Percentiles rank a stretch among this genome's conserved stretches.
Conservation (phyloP, 2,888 invertebrate species). For the Andrena minutula region DNA sequence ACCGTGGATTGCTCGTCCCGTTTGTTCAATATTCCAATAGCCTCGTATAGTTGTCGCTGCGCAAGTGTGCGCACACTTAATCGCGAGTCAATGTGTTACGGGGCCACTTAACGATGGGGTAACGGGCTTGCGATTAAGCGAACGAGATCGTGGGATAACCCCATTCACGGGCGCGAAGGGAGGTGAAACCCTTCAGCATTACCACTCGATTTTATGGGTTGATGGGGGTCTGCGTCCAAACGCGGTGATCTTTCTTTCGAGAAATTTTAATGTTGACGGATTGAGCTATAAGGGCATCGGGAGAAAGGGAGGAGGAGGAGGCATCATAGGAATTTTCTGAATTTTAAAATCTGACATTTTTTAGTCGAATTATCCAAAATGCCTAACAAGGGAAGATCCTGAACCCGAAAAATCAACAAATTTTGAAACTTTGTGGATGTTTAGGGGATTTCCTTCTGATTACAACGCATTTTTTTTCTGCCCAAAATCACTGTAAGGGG, state of each 20-base stretch:
- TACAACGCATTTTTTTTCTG: too few species aligned
- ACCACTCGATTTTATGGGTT: slow-evolving; percentile 28
- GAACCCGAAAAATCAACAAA: too few species aligned
- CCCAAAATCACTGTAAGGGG: too few species aligned
- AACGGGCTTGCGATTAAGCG: slow-evolving; percentile 45
- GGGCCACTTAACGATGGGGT: slow-evolving; percentile 30
- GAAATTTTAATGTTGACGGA: neutral
- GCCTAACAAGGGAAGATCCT: too few species aligned
- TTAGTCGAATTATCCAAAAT: too few species aligned
- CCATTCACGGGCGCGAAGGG: slow-evolving; percentile 31
- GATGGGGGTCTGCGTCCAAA: slow-evolving; percentile 3
- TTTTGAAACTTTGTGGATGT: too few species aligned
- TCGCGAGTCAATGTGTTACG: neutral
- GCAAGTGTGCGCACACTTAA: neutral
- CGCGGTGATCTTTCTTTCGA: slow-evolving; percentile 2
- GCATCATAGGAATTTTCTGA: too few species aligned
- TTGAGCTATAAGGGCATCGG: too few species aligned
- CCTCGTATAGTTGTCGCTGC: slow-evolving; percentile 1
- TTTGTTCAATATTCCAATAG: slow-evolving; percentile 43
- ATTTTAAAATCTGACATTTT: too few species aligned
- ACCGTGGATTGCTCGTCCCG: neutral
- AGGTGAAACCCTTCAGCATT: slow-evolving; percentile 2
- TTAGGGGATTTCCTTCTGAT: too few species aligned
- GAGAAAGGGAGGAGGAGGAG: too few species aligned
- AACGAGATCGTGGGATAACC: slow-evolving; percentile 56